Evolutionary conservation across 2,797 vertebrate genomes (phyloP), one percentile per base, ranked within the genome.

Genomic region (Xenentodon cancila): DNA sequence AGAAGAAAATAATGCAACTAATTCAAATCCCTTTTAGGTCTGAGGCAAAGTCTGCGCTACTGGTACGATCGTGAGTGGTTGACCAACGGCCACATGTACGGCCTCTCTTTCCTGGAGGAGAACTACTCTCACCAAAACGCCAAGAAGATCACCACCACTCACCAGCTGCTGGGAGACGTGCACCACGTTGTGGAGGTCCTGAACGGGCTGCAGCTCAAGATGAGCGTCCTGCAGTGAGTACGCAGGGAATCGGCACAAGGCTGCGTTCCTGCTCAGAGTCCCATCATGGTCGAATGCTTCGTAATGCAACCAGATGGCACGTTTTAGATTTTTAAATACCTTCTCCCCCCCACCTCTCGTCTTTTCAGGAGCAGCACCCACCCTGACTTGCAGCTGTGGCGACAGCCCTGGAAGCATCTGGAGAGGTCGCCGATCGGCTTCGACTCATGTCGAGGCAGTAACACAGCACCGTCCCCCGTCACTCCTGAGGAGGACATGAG

Each of bases 61-160:
- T 97, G 96, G 96, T 98, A 97, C 69, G 96, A 98, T 75, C 96
- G 96, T 40, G 96, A 98, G 59, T 98, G 97, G 97, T 78, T 99
- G 75, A 95, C 90, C 84, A 95, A 89, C 0, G 97, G 97, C 27
- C 96, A 96, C 84, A 98, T 99, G 96, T 96, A 95, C 18, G 97
- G 97, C 72, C 91, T 99, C 66, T 93, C 96, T 1, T 98, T 97
- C 89, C 87, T 98, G 88, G 95, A 95, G 77, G 95, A 98, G 75
- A 98, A 98, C 84, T 98, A 98, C 79, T 99, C 97, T 11, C 96
- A 97, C 81, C 97, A 97, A 87, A 98, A 98, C 19, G 94, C 94
- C 80, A 97, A 96, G 91, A 98, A 98, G 92, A 98, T 98, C 30
- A 94, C 96, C 63, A 95, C 96, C 73, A 98, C 97, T 22, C 97